A percentile compares a stretch with the other conserved stretches of the same genome.
These are phyloP conservation scores for Heliconius himera DNA, from an alignment of 1,140 invertebrate genomes.

Conservation along the genomic window DNA sequence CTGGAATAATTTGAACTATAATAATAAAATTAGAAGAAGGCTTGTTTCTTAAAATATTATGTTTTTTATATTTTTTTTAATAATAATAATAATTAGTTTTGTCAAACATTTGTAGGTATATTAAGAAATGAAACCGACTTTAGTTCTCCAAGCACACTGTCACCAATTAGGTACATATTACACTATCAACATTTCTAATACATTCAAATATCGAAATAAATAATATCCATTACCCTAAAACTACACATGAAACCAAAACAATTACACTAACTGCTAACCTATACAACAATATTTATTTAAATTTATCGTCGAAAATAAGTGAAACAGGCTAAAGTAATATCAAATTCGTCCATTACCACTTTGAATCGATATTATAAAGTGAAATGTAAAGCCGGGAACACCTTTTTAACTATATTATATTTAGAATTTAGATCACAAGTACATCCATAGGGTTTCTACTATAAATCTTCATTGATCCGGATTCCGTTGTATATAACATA, in stretches of 20 bases:
- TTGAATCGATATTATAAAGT: background rate
- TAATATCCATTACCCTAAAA: slow-evolving; percentile 8
- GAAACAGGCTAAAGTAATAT: background rate
- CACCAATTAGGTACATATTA: background rate
- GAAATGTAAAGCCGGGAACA: slow-evolving; percentile 1
- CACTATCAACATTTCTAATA: slow-evolving; percentile 18
- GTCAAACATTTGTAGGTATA: background rate
- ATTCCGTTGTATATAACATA: background rate
- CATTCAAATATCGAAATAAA: slow-evolving; percentile 18
- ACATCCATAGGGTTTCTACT: slow-evolving; percentile 18
- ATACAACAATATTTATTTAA: background rate
- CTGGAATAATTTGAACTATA: background rate
- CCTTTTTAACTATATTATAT: background rate
- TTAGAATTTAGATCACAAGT: slow-evolving; percentile 20
- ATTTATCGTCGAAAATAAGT: background rate
- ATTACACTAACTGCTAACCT: background rate
- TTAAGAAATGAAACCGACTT: background rate
- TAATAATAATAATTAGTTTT: background rate
- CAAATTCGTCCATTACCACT: background rate
- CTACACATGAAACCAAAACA: slow-evolving; percentile 10
- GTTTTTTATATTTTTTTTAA: background rate
- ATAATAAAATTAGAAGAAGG: background rate
- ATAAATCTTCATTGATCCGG: slow-evolving; percentile 28
- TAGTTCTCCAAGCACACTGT: background rate
- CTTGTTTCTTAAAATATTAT: background rate